A percentile compares a stretch with the other conserved stretches of the same genome.
Evolutionary conservation across 2,888 invertebrate genomes (phyloP).

Genomic region (Epirrhoe alternata): DNA sequence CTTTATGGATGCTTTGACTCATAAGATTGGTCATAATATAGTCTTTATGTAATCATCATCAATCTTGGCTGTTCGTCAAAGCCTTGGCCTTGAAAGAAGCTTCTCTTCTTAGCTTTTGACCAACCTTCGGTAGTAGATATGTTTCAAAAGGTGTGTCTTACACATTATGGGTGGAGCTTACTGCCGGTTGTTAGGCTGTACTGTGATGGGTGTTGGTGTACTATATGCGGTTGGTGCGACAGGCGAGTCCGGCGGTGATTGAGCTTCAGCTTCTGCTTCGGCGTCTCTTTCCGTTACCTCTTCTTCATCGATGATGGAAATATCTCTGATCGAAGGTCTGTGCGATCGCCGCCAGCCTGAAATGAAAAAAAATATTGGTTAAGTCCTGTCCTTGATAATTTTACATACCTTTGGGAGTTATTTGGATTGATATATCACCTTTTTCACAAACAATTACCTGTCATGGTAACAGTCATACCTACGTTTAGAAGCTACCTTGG

Average conservation of each 20-base stretch:
- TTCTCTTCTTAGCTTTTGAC: not conserved
- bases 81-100: not conserved
- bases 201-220: constrained; percentile 74
- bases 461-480: not conserved
- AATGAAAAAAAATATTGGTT: constrained; percentile 14
- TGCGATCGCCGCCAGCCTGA: constrained; percentile 92
- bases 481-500: not conserved
- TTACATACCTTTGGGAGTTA: not conserved
- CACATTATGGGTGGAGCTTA: constrained; percentile 3
- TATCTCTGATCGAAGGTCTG: constrained; percentile 93
- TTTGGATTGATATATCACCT: not conserved
- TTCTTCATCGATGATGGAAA: constrained; percentile 94
- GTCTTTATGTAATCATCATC: not conserved
- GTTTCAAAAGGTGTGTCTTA: constrained; percentile 1
- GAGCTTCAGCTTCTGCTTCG: constrained; percentile 64
- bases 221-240: constrained; percentile 60
- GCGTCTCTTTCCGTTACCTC: constrained; percentile 87
- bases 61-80: not conserved
- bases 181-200: constrained; percentile 69
- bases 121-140: constrained; percentile 4
- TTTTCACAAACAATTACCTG: not conserved
- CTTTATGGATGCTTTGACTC: constrained; percentile 1
- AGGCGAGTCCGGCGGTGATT: constrained; percentile 52
- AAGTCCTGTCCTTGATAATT: not conserved
- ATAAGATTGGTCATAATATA: constrained; percentile 1